These are phyloP conservation scores for Clarias fuscus DNA, from an alignment of 2,797 vertebrate genomes.

Conservation along the genomic window DNA sequence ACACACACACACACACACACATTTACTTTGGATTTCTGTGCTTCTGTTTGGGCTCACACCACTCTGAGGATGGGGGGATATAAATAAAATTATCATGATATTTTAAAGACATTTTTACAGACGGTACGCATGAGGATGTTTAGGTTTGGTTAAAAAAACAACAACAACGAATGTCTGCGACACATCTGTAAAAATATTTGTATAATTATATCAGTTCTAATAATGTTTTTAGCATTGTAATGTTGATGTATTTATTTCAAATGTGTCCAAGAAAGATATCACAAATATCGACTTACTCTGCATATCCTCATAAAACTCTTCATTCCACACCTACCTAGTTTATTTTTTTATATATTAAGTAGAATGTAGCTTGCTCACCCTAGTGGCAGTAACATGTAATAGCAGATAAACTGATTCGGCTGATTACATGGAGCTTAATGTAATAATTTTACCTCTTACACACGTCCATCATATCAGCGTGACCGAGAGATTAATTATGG, in stretches of 20 bases:
- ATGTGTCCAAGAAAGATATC: background rate
- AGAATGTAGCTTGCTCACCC: background rate
- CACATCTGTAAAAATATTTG: too few species aligned
- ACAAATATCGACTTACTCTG: background rate
- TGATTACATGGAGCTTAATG: background rate
- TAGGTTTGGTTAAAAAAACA: background rate
- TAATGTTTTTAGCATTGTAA: background rate
- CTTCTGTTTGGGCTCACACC: background rate
- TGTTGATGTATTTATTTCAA: background rate
- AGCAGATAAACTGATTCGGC: background rate
- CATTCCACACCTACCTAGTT: background rate
- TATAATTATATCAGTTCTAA: background rate
- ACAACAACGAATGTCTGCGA: too few species aligned
- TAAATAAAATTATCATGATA: background rate
- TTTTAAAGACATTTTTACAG: background rate
- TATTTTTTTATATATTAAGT: background rate
- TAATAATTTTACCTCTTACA: background rate
- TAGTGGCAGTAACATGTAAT: background rate
- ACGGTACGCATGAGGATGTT: background rate
- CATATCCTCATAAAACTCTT: background rate
- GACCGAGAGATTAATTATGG: background rate
- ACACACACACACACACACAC: background rate
- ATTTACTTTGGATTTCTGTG: background rate
- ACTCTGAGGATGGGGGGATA: background rate
- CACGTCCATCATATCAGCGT: background rate